These are phyloP conservation scores for Protomyctophum bolini DNA, from an alignment of 2,113 vertebrate genomes.

Conservation along the genomic window DNA sequence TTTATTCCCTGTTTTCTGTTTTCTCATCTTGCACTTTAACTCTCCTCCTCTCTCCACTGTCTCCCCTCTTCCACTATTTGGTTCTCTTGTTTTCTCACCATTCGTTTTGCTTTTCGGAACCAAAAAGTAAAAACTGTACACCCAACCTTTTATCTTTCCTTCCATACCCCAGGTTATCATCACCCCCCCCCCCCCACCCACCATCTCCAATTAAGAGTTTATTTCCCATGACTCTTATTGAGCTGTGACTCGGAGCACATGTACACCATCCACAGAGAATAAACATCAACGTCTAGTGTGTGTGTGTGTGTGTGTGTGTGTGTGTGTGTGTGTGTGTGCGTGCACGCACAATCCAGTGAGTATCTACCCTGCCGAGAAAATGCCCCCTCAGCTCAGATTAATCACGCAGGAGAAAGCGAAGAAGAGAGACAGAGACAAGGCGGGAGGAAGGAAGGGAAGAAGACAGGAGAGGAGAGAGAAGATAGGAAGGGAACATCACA, in stretches of 20 bases:
- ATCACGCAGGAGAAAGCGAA: conserved; percentile 28
- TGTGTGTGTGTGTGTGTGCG: conserved; percentile 3
- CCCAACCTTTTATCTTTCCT: background rate
- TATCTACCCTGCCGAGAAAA: conserved; percentile 38
- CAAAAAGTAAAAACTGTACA: background rate
- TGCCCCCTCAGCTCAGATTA: conserved; percentile 37
- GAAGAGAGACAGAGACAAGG: conserved; percentile 10
- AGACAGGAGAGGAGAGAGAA: background rate
- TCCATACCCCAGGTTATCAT: background rate
- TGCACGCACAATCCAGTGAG: conserved; percentile 8
- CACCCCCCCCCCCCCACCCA: background rate
- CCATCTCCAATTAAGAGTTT: conserved; percentile 54
- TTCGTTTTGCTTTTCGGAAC: background rate
- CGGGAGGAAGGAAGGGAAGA: background rate
- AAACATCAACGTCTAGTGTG: conserved; percentile 4
- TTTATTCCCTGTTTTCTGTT: too few relatives aligned
- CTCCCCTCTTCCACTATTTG: background rate
- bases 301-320: conserved; percentile 5
- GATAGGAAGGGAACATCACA: background rate
- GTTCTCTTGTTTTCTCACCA: background rate
- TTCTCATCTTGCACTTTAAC: background rate
- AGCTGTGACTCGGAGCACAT: conserved; percentile 23
- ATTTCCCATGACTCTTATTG: conserved; percentile 54
- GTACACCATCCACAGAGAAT: conserved; percentile 35
- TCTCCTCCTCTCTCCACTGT: background rate